Percentiles rank a stretch among this genome's conserved stretches.
These are phyloP conservation scores for Procambarus virginalis DNA, from an alignment of 1,140 invertebrate genomes.

Conservation along the genomic window DNA sequence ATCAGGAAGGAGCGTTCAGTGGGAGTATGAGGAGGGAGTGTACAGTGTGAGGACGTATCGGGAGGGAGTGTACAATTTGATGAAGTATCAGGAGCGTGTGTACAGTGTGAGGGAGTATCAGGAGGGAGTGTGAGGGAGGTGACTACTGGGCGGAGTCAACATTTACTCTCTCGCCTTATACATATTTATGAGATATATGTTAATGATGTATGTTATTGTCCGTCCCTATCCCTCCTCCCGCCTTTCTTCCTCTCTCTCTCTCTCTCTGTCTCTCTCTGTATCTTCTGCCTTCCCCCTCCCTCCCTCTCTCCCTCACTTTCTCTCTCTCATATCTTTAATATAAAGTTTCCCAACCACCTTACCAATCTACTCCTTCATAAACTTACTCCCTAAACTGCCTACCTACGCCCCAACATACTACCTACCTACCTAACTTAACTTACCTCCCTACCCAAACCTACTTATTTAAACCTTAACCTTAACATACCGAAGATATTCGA, in stretches of 20 bases:
- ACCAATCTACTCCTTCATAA: no score
- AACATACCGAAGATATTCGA: no score
- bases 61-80: neutral
- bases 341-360: no score
- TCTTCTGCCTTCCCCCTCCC: neutral
- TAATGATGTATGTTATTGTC: constrained; percentile 60
- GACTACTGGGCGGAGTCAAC: constrained; percentile 11
- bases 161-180: constrained; percentile 37
- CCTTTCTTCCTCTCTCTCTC: constrained; percentile 11
- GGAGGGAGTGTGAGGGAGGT: neutral
- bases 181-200: constrained; percentile 54
- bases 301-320: neutral
- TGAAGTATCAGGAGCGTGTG: neutral
- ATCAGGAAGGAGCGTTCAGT: neutral
- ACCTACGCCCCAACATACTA: no score
- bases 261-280: constrained; percentile 7
- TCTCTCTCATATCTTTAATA: neutral
- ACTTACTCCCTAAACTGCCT: no score
- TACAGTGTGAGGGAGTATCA: neutral
- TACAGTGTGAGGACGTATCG: neutral
- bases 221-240: neutral
- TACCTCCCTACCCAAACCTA: no score
- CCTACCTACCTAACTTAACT: no score
- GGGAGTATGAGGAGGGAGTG: neutral
- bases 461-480: no score